A percentile compares a stretch with the other conserved stretches of the same genome.
Conservation (phyloP, 2,113 vertebrate genomes). For the Myrmophylax atrothorax region DNA sequence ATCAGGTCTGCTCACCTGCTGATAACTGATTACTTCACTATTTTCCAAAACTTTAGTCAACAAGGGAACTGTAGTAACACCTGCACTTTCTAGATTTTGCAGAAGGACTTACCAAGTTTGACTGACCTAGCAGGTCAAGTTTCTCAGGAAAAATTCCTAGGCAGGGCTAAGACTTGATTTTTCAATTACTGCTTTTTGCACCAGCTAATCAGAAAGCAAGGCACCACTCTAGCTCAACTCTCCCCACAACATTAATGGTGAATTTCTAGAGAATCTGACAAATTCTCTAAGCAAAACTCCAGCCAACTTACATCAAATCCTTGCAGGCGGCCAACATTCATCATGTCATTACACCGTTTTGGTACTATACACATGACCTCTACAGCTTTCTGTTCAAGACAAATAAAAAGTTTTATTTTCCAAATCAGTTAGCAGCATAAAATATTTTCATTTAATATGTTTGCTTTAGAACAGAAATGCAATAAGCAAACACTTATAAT, state of each 20-base stretch:
- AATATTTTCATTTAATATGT: background rate
- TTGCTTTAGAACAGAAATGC: background rate
- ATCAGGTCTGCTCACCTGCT: background rate
- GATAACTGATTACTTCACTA: background rate
- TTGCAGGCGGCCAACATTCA: slow-evolving; percentile 97
- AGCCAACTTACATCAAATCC: slow-evolving; percentile 91
- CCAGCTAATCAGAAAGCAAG: background rate
- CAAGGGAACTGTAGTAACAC: background rate
- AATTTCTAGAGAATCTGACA: background rate
- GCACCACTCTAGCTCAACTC: background rate
- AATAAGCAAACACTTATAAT: background rate
- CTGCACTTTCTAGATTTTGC: background rate
- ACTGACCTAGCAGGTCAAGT: background rate
- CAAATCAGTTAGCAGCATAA: background rate
- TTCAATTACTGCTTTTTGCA: background rate
- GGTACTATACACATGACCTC: slow-evolving; percentile 98
- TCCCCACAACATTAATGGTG: background rate
- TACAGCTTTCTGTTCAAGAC: slow-evolving; percentile 87
- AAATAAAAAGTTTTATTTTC: slow-evolving; percentile 35
- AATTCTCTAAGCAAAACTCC: background rate
- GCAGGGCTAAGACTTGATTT: background rate
- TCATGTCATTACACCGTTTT: slow-evolving; percentile 98
- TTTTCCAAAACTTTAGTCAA: background rate
- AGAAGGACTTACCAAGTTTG: background rate
- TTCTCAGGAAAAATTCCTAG: background rate